Conservation (phyloP, 2,888 invertebrate species). For the Drosophila percnosoma region DNA sequence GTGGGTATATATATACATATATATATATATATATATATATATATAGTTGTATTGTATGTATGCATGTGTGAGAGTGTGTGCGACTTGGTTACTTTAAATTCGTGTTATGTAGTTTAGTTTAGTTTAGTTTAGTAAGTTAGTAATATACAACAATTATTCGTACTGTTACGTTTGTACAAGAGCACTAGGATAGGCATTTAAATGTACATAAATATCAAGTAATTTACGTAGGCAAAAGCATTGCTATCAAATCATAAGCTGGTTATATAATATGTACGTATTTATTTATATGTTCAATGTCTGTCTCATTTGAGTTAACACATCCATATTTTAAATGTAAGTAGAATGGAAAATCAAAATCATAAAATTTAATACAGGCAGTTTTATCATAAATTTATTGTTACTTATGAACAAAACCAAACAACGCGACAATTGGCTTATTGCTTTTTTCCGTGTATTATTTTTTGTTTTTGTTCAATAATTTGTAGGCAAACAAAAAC, state of each 20-base stretch:
- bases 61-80: constrained; percentile 23
- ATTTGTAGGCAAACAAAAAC: constrained; percentile 23
- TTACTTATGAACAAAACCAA: constrained; percentile 32
- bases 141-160: constrained; percentile 59
- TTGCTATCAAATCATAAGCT: constrained; percentile 55
- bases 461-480: constrained; percentile 12
- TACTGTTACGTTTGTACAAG: constrained; percentile 50
- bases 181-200: constrained; percentile 58
- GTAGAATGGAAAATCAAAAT: constrained; percentile 14
- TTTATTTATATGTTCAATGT: constrained; percentile 26
- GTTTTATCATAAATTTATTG: constrained; percentile 5
- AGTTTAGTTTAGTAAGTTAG: constrained; percentile 40
- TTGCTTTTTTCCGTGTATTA: neutral
- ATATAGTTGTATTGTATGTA: constrained; percentile 10
- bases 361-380: constrained; percentile 47
- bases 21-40: constrained; percentile 5
- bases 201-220: constrained; percentile 44
- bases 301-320: constrained; percentile 30
- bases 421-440: constrained; percentile 23
- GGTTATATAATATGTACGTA: constrained; percentile 10
- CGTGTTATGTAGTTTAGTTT: constrained; percentile 12
- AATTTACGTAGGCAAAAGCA: constrained; percentile 56
- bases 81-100: constrained; percentile 3
- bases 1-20: too few relatives aligned
- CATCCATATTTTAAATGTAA: constrained; percentile 29